Evolutionary conservation across 1,140 invertebrate species (phyloP), one percentile per base, ranked within the genome.

Genomic region (Phymorhynchus buccinoides): DNA sequence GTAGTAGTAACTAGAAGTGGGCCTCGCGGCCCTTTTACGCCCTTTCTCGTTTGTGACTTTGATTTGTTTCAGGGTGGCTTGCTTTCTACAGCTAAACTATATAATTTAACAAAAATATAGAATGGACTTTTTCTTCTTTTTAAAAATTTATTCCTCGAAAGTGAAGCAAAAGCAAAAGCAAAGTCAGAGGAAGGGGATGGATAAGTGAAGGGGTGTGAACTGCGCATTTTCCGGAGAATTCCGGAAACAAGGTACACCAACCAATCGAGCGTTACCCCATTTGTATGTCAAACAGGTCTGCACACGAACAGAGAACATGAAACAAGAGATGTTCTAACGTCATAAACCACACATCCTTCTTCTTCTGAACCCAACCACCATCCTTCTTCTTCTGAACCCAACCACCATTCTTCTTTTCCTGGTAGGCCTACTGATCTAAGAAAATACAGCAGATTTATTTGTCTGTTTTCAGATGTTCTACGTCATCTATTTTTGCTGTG

Each of bases 221-320:
- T 22, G 48, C 48, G 48, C 9, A 52, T 52, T 12, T 52, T 52
- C 22, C 22, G 9, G 9, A 22, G 7, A 22, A 37, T 18, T 35
- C 68, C 30, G n/a, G 30, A 71, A 71, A 37, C 68, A 35, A 7
- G 30, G 68, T 35, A 71, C 62, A 22, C 18, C 12, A 35, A 4
- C 0, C 6, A 71, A 71, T 71, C 68, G 30, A 71, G 68, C 35
- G 6, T 35, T 0, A n/a, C 68, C 68, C 7, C 14, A 16, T 2
- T 71, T 71, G 30, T 3, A 35, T 62, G 56, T 62, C 56, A 62
- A 16, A 37, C 68, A 71, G 68, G 68, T 71, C 68, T 71, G 68
- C 68, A 35, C 68, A 71, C 30, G 68, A 71, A 79, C 77, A 35
- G n/a, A n/a, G 68, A 79, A 79, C 41, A 79, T 83, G 48, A 42